phyloP scores from a whole-genome alignment of 2,888 invertebrate genomes.

The Drosophila merina region DNA sequence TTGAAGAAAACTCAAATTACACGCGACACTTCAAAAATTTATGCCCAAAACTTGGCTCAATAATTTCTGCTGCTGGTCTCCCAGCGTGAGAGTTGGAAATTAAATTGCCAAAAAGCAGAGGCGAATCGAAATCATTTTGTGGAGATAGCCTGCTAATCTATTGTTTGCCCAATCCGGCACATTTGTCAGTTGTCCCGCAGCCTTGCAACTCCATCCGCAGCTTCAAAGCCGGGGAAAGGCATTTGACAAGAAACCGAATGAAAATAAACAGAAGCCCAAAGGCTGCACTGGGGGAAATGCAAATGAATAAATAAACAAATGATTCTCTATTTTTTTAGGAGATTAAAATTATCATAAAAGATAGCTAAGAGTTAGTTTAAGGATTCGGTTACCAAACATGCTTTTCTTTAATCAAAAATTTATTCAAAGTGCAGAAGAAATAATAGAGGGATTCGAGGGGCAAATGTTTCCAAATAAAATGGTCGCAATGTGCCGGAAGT shows the following conservation, averaged over 20 bases:
- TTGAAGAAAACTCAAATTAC: conserved; percentile 42
- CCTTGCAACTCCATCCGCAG: conserved; percentile 15
- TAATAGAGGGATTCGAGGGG: conserved; percentile 18
- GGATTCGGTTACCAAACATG: neutral
- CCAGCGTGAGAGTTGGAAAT: conserved; percentile 13
- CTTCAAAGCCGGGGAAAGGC: conserved; percentile 4
- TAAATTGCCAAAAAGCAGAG: conserved; percentile 23
- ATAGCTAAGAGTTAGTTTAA: neutral
- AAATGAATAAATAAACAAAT: neutral
- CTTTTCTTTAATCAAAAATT: neutral
- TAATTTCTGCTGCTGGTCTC: conserved; percentile 16
- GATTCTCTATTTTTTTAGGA: neutral
- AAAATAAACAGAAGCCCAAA: conserved; percentile 31
- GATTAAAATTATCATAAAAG: neutral
- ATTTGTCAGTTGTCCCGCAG: conserved; percentile 33
- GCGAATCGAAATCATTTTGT: conserved; percentile 14
- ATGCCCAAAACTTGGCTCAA: conserved; percentile 35
- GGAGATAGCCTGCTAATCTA: conserved; percentile 28
- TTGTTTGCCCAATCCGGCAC: conserved; percentile 18
- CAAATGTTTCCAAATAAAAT: conserved; percentile 76
- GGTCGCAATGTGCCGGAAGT: conserved; percentile 77
- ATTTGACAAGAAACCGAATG: conserved; percentile 32
- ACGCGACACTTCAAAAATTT: conserved; percentile 44
- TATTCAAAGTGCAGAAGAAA: conserved; percentile 7
- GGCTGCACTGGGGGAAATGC: neutral